Base-by-base conservation (phyloP, 2,113 vertebrate species). In the Epinephelus fuscoguttatus region DNA sequence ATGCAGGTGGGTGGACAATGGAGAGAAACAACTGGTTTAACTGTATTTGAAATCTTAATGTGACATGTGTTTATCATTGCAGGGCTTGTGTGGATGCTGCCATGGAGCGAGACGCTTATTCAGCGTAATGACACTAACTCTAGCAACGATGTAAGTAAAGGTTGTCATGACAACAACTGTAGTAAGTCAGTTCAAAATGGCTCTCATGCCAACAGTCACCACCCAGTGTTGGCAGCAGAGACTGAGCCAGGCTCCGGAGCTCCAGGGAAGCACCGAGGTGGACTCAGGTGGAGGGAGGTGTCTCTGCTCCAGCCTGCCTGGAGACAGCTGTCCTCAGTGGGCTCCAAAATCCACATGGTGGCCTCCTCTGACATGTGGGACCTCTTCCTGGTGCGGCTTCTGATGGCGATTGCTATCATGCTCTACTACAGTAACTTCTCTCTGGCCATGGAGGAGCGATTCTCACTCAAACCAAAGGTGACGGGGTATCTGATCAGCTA, bases 371-470 rank as follows among this genome's bases (percentile, higher is more conserved):
- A 97, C 83, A 93, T 98, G 93, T 97, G 98, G 97, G 97, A 98
- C 89, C 78, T 99, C 37, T 97, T 99, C 80, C 91, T 97, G 8
- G 95, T 98, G 70, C 97, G 97, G 27, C 93, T 99, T 27, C 90
- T 99, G 67, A 98, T 99, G 97, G 97, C 96, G 1, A 15, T 99
- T 59, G 94, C 97, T 0, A 96, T 97, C 81, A 96, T 99, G 95
- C 95, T 99, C 0, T 98, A 98, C 88, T 95, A 99, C 3, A 99
- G 97, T 68, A 99, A 99, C 90, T 99, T 98, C 86, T 96, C 96
- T 59, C 86, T 99, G 90, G 97, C 97, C 12, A 94, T 99, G 94
- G 97, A 99, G 90, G 97, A 99, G 92, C 97, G 98, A 60, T 99
- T 99, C 78, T 94, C 91, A 11, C 90, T 98, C 27, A 96, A 95